Base-by-base conservation (phyloP, 2,888 invertebrate genomes). In the Stenotaenia linearis region DNA sequence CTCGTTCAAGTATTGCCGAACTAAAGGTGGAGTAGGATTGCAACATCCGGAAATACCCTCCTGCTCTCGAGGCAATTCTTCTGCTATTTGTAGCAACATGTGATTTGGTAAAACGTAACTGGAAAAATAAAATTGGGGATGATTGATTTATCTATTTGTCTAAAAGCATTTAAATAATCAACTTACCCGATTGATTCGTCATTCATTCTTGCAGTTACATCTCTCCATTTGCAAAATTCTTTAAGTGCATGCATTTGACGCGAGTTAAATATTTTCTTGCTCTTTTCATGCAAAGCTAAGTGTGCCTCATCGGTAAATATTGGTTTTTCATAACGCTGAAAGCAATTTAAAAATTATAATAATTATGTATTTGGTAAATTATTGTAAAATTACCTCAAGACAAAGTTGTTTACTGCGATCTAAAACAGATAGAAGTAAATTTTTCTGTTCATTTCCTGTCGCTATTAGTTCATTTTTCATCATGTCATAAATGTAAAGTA, bases 91-190 rank as follows among this genome's bases (percentile, higher is more conserved):
- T 79, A 98, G 85, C 87, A 99, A 86, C 97, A 97, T 97, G 86
- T 98, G 97, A 87, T 97, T 97, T 0, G 98, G 98, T 80, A 99
- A 88, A 75, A 99, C 93, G 87, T 95, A 98, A 40, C 93, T 92
- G n/a, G n/a, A n/a, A 84, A 23, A 86, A 85, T 80, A 30, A 82
- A 82, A n/a, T n/a, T n/a, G n/a, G n/a, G n/a, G n/a, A n/a, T n/a
- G n/a, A n/a, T n/a, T n/a, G n/a, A n/a, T n/a, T 75, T 75, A 4
- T 7, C 7, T 12, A 75, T 32, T 75, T 30, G 10, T 15, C 15
- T 15, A 75, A 75, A 75, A n/a, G 3, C 10, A 75, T 86, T 88
- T 86, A n/a, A n/a, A n/a, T n/a, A n/a, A n/a, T n/a, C n/a, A n/a
- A n/a, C n/a, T n/a, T 85, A 92, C 90, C 91, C 92, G 61, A 90